Base-by-base conservation (phyloP, 2,113 vertebrate species). In the Paramisgurnus dabryanus region DNA sequence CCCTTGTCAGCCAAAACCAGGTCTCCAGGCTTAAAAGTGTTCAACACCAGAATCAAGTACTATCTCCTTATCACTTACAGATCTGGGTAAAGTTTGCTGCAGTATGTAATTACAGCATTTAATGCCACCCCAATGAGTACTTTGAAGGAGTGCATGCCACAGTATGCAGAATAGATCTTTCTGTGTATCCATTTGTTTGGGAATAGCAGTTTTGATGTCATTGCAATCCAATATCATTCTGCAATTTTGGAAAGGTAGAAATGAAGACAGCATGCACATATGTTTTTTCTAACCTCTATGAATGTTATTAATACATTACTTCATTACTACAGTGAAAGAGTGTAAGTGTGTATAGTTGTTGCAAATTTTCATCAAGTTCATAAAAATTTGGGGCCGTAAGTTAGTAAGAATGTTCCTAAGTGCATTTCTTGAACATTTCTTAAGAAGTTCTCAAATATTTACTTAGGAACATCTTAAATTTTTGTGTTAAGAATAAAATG, bases 21-120 rank as follows among this genome's bases (percentile, higher is more conserved):
- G 61, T 80, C 68, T 53, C 47, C 68, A 17, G 69, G 50, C 60
- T 63, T 71, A 12, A 80, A 80, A 70, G 61, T 41, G 41, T 80
- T 13, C 43, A 63, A 45, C 40, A 73, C 57, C 78, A 80, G 71
- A 55, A 40, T 73, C 12, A 4, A 27, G 47, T 18, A 57, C 49
- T 11, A 73, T 58, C 2, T 53, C 53, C 6, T 27, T 71, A 34
- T 71, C 68, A 63, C 60, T 63, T 63, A 12, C 60, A 4, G 58
- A 63, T 61, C 58, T 61, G 58, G 58, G 58, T 61, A 61, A 11
- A 63, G 65, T 41, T 45, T 67, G 65, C 34, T 45, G 41, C 65
- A 67, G 39, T 17, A 67, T 67, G 39, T 43, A 1, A 67, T 67
- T 13, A 45, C 65, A 41, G 41, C 65, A 67, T 45, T 67, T 17